Percentiles rank a stretch among this genome's conserved stretches.
These are phyloP conservation scores for Macrostomum lignano DNA, from an alignment of 1,140 invertebrate species.

Conservation along the genomic window DNA sequence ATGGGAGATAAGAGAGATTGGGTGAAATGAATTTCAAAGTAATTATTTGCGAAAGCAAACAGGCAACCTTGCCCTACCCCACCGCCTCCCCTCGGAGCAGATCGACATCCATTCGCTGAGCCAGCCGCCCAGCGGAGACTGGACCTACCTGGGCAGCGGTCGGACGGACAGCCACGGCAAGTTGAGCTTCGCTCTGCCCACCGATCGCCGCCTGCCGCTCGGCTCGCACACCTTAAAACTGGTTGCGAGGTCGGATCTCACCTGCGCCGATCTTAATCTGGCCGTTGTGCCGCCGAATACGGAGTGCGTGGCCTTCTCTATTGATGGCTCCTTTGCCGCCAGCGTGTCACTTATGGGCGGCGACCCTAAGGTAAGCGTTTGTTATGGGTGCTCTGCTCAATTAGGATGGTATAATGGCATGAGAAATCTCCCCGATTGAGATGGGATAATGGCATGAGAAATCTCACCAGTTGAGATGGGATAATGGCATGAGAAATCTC, in stretches of 20 bases:
- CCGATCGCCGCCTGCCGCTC: conserved; percentile 52
- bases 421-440: too few relatives aligned
- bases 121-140: conserved; percentile 26
- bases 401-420: too few relatives aligned
- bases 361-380: conserved; percentile 51
- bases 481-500: too few relatives aligned
- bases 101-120: neutral
- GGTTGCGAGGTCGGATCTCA: conserved; percentile 61
- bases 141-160: conserved; percentile 56
- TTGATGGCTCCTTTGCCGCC: conserved; percentile 93
- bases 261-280: conserved; percentile 66
- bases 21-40: too few relatives aligned
- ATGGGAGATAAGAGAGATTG: too few relatives aligned
- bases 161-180: conserved; percentile 78
- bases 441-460: too few relatives aligned
- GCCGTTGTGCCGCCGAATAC: conserved; percentile 76
- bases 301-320: conserved; percentile 86
- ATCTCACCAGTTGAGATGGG: too few relatives aligned
- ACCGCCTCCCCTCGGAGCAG: too few relatives aligned
- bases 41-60: too few relatives aligned
- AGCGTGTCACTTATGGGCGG: conserved; percentile 86
- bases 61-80: too few relatives aligned
- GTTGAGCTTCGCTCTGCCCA: conserved; percentile 52
- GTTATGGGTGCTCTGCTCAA: conserved; percentile 67
- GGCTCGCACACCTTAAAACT: conserved; percentile 87